Evolutionary conservation across 53 echinoderm and acorn worm species (phyloP).

Genomic region (Zoroaster sp.): DNA sequence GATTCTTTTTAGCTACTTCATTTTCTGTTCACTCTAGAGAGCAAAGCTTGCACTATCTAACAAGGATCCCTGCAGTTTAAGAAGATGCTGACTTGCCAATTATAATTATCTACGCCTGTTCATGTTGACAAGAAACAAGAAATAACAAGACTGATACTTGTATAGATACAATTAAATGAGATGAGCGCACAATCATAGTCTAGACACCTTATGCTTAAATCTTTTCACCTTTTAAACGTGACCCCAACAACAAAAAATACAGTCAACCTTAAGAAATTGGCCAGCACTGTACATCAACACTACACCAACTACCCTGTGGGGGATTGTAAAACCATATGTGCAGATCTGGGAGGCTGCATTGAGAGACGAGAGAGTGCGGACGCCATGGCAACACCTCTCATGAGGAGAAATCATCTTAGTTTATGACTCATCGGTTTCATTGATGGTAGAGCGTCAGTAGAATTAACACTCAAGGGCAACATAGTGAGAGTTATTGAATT

Average conservation of each 20-base stretch:
- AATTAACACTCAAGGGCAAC: constrained; percentile 24
- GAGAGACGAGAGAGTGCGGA: constrained; percentile 15
- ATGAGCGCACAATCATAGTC: neutral
- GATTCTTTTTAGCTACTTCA: no score
- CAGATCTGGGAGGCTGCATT: constrained; percentile 16
- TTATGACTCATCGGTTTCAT: constrained; percentile 35
- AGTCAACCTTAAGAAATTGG: constrained; percentile 11
- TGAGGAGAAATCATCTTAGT: neutral
- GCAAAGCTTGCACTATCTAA: no score
- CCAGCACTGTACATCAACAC: constrained; percentile 11
- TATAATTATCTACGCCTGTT: no score
- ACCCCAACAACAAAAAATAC: neutral
- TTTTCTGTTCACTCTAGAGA: no score
- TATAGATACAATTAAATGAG: neutral
- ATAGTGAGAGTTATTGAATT: constrained; percentile 14
- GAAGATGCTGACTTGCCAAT: neutral
- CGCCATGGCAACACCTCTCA: constrained; percentile 23
- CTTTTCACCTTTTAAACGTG: constrained; percentile 5
- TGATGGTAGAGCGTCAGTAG: constrained; percentile 1
- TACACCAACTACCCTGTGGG: neutral
- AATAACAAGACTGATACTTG: neutral
- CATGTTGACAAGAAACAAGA: neutral
- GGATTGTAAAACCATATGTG: constrained; percentile 29
- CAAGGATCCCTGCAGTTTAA: neutral
- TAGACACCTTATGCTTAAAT: neutral